Conservation (phyloP, 2,888 invertebrate species). For the Corbicula japonica region DNA sequence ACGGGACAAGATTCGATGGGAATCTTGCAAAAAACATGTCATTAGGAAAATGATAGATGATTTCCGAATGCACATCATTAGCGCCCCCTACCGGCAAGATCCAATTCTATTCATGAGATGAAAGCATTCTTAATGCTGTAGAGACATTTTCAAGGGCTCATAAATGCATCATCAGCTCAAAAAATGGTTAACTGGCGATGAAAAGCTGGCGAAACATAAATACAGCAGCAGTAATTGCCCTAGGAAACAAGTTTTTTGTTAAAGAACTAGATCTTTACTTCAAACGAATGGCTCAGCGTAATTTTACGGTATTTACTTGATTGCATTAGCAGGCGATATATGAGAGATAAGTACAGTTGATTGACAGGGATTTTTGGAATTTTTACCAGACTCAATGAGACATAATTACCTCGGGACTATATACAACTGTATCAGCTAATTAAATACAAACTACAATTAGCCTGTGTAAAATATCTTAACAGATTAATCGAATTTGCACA, state of each 20-base stretch:
- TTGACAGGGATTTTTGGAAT: slow-evolving; percentile 64
- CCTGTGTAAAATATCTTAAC: slow-evolving; percentile 45
- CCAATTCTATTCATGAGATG: slow-evolving; percentile 51
- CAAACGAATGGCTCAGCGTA: slow-evolving; percentile 61
- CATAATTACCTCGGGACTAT: slow-evolving; percentile 55
- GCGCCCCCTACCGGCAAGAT: slow-evolving; percentile 44
- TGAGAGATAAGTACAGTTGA: slow-evolving; percentile 61
- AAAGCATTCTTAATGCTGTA: slow-evolving; percentile 63
- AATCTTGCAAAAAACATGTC: slow-evolving; percentile 57
- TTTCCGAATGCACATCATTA: slow-evolving; percentile 42
- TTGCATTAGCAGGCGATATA: slow-evolving; percentile 59
- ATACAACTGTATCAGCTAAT: slow-evolving; percentile 63
- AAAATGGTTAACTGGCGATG: slow-evolving; percentile 64
- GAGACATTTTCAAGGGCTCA: slow-evolving; percentile 58
- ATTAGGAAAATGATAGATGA: slow-evolving; percentile 59
- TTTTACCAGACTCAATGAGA: slow-evolving; percentile 56
- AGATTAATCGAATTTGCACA: slow-evolving; percentile 51
- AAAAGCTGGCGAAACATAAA: slow-evolving; percentile 66
- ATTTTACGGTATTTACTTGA: slow-evolving; percentile 69
- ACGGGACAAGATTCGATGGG: slow-evolving; percentile 24
- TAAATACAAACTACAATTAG: slow-evolving; percentile 54
- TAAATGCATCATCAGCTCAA: slow-evolving; percentile 63
- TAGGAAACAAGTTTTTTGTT: slow-evolving; percentile 57
- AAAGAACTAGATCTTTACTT: slow-evolving; percentile 64
- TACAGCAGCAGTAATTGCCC: slow-evolving; percentile 53